Conservation (phyloP, 2,113 vertebrate genomes). For the Ictalurus punctatus region DNA sequence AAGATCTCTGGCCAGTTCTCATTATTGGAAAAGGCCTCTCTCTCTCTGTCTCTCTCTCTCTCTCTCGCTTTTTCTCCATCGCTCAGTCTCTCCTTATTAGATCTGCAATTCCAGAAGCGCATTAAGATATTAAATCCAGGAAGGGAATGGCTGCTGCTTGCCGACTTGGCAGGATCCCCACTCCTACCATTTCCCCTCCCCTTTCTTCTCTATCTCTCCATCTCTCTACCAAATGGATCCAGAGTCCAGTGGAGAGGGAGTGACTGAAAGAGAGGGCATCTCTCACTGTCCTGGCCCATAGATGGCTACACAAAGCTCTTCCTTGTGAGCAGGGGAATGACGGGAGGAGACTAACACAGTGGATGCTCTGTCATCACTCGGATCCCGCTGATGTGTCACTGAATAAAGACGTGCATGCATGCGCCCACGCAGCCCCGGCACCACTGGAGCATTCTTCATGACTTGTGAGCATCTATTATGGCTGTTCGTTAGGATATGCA, state of each 20-base stretch:
- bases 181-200: neutral
- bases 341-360: conserved; percentile 58
- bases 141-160: conserved; percentile 42
- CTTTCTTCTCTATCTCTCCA: neutral
- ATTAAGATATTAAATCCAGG: conserved; percentile 56
- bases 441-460: conserved; percentile 46
- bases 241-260: conserved; percentile 11
- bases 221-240: neutral
- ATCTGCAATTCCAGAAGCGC: conserved; percentile 39
- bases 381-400: conserved; percentile 51
- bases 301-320: conserved; percentile 61
- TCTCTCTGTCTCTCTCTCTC: conserved; percentile 14
- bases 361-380: conserved; percentile 59
- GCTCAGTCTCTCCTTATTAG: conserved; percentile 44
- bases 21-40: conserved; percentile 43
- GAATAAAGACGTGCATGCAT: conserved; percentile 55
- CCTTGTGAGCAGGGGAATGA: conserved; percentile 62
- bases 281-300: conserved; percentile 28
- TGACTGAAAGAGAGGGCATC: conserved; percentile 38
- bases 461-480: conserved; percentile 55
- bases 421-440: conserved; percentile 42
- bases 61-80: conserved; percentile 14
- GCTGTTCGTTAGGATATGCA: conserved; percentile 35
- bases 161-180: conserved; percentile 37
- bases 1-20: conserved; percentile 47